These are phyloP conservation scores for Phylloscopus collybita DNA, from an alignment of 2,797 vertebrate species.

Conservation along the genomic window DNA sequence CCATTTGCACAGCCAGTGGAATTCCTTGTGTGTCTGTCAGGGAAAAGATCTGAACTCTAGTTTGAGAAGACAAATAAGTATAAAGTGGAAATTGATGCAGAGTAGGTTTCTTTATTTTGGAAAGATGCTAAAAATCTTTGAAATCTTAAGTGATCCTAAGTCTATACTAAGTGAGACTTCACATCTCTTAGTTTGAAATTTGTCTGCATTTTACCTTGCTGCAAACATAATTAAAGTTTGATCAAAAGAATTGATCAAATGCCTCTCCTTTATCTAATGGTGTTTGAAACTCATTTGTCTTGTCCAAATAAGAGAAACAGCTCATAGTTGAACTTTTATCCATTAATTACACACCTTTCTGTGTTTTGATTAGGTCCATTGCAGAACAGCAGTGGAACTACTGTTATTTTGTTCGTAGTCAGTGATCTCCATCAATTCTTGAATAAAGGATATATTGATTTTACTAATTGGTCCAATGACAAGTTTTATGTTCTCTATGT, in stretches of 20 bases:
- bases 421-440: background rate
- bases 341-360: background rate
- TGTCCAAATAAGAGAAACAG: background rate
- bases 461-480: background rate
- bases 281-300: background rate
- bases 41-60: background rate
- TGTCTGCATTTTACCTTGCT: background rate
- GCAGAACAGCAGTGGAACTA: background rate
- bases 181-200: background rate
- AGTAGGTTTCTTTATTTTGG: background rate
- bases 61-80: background rate
- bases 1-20: background rate
- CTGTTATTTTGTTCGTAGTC: background rate
- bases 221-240: background rate
- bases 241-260: background rate
- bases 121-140: background rate
- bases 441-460: background rate
- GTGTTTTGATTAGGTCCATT: background rate
- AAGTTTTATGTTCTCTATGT: background rate
- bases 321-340: background rate
- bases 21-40: background rate
- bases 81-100: background rate
- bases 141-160: background rate
- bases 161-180: background rate
- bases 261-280: background rate